Conservation (phyloP, 2,888 invertebrate genomes). For the Noctua janthe region DNA sequence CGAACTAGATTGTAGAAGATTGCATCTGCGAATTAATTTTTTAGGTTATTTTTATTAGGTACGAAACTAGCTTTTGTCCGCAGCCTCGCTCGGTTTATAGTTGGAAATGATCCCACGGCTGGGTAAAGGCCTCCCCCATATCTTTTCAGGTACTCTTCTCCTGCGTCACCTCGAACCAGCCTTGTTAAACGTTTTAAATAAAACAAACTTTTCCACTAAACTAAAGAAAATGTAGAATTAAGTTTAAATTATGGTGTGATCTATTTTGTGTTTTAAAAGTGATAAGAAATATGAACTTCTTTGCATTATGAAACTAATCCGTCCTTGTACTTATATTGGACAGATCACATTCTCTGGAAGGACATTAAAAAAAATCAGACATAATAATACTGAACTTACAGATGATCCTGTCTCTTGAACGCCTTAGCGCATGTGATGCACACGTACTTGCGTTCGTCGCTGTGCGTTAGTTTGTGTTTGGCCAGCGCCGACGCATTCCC, state of each 20-base stretch:
- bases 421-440: slow-evolving; percentile 99
- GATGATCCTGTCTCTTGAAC: slow-evolving; percentile 99
- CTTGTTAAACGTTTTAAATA: background rate
- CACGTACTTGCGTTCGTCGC: slow-evolving; percentile 98
- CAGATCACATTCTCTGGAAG: no score
- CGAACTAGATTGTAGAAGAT: slow-evolving; percentile 21
- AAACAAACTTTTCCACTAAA: background rate
- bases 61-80: background rate
- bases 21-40: slow-evolving; percentile 2
- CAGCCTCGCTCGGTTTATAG: background rate
- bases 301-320: background rate
- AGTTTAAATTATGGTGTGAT: background rate
- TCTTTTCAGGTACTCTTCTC: no score
- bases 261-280: background rate
- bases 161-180: no score
- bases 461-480: slow-evolving; percentile 99
- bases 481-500: slow-evolving; percentile 99
- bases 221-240: background rate
- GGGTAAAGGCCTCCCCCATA: no score
- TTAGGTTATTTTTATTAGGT: background rate
- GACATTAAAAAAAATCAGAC: background rate
- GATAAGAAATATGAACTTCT: background rate
- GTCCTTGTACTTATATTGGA: background rate
- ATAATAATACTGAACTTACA: slow-evolving; percentile 92
- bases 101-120: background rate